phyloP scores from a whole-genome alignment of 2,113 vertebrate genomes.

The Balaeniceps rex region DNA sequence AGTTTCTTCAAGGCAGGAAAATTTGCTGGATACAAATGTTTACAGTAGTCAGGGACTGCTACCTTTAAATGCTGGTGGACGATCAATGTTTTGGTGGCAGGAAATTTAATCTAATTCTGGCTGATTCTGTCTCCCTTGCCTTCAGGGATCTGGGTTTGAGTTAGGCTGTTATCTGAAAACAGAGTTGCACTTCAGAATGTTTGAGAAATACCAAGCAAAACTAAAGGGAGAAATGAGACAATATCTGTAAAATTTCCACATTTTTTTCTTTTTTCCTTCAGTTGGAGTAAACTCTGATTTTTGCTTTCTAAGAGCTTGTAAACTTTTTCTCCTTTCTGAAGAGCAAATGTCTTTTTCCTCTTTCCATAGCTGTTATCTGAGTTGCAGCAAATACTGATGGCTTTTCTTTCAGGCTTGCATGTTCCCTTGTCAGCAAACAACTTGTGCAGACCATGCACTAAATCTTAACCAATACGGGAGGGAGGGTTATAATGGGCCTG shows the following conservation, averaged over 20 bases:
- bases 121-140: not conserved
- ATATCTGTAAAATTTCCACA: not conserved
- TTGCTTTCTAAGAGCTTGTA: not conserved
- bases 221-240: not conserved
- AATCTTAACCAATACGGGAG: not conserved
- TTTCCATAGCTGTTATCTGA: not conserved
- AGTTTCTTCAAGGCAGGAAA: not conserved
- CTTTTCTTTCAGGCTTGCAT: not conserved
- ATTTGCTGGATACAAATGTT: not conserved
- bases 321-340: not conserved
- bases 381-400: not conserved
- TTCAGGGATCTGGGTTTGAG: not conserved
- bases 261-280: not conserved
- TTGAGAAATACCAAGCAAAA: not conserved
- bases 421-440: not conserved
- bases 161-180: not conserved
- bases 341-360: not conserved
- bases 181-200: not conserved
- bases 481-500: not conserved
- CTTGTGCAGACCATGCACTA: not conserved
- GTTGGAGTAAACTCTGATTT: not conserved
- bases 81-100: not conserved
- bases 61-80: not conserved
- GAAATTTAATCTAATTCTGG: not conserved
- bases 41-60: not conserved